phyloP scores from a whole-genome alignment of 2,797 vertebrate species.

The Corythornis leucogaster region DNA sequence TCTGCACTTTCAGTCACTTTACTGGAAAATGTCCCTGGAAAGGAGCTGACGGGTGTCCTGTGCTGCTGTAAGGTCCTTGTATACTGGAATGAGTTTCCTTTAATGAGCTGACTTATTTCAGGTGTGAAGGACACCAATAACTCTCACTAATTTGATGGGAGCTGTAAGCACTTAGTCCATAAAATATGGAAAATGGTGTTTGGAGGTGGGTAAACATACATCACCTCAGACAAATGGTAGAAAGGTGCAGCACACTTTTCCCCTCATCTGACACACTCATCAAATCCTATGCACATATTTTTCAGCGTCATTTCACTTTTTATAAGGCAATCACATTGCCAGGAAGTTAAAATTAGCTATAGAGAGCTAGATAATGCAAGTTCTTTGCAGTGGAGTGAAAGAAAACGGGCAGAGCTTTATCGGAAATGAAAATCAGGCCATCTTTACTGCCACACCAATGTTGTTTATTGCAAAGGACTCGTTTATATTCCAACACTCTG shows the following conservation, averaged over 20 bases:
- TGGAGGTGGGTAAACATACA: background rate
- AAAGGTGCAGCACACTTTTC: background rate
- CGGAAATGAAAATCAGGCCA: background rate
- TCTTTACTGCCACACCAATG: background rate
- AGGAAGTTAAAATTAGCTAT: background rate
- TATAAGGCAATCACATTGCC: background rate
- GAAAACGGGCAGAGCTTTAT: background rate
- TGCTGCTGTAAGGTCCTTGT: background rate
- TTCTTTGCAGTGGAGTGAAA: background rate
- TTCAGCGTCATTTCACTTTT: background rate
- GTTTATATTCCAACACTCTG: background rate
- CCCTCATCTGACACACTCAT: background rate
- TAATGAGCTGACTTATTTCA: constrained; percentile 7
- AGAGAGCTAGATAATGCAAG: background rate
- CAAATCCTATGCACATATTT: background rate
- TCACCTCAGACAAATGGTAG: background rate
- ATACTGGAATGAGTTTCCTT: background rate
- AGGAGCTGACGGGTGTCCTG: background rate
- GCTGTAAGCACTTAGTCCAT: background rate
- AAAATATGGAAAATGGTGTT: background rate
- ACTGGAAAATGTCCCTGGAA: background rate
- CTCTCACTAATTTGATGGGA: background rate
- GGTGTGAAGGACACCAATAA: constrained; percentile 1
- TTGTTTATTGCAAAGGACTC: background rate
- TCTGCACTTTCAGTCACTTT: background rate